Conservation (phyloP, 1,140 invertebrate genomes). For the Heterodera schachtii region DNA sequence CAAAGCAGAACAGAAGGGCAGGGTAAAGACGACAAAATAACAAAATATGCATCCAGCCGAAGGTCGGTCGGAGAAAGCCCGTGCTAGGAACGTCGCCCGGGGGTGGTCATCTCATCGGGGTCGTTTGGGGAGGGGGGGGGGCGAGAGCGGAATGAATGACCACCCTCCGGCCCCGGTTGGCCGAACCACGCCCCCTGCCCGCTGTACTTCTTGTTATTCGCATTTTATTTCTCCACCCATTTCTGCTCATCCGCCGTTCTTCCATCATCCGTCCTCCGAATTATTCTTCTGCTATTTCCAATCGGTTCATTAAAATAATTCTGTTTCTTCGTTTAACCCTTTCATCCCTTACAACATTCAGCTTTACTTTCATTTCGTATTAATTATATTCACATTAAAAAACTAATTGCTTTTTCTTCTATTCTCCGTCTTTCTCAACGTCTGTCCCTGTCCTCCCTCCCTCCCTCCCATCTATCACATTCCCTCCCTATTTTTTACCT, state of each 20-base stretch:
- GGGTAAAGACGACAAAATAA: slow-evolving; percentile 9
- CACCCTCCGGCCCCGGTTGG: slow-evolving; percentile 2
- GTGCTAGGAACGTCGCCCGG: slow-evolving; percentile 23
- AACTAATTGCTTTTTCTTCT: neutral
- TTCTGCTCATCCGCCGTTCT: neutral
- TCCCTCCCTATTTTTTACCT: neutral
- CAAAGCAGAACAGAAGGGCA: neutral
- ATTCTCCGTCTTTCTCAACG: neutral
- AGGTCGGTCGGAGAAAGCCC: slow-evolving; percentile 10
- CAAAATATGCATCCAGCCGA: neutral
- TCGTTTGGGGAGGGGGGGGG: neutral
- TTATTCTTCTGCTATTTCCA: too few species aligned
- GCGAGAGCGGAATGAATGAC: slow-evolving; percentile 3
- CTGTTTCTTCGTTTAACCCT: neutral
- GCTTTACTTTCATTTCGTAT: neutral
- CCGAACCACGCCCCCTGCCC: slow-evolving; percentile 1
- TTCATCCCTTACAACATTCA: neutral
- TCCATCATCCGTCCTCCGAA: too few species aligned
- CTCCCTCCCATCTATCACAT: neutral
- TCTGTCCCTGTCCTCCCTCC: neutral
- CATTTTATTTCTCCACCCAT: neutral
- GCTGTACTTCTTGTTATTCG: neutral
- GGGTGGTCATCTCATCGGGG: neutral
- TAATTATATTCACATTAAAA: neutral
- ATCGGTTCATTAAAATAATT: neutral